Evolutionary conservation across 2,113 vertebrate species (phyloP).

Genomic region (Murina feae): DNA sequence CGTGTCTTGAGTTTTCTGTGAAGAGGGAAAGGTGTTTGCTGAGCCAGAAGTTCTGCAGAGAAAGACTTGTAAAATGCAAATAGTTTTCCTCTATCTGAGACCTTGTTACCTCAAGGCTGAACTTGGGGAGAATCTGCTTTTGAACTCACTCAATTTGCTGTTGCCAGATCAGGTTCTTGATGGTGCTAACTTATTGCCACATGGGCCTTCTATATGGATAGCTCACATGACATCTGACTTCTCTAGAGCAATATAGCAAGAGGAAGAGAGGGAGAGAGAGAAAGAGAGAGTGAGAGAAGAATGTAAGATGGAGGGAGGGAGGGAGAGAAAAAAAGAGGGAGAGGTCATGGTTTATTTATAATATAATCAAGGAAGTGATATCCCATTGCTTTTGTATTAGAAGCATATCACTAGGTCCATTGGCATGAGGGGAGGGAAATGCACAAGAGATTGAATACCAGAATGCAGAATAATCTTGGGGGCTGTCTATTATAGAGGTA

Average conservation of each 20-base stretch:
- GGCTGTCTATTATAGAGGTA: neutral
- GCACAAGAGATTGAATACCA: neutral
- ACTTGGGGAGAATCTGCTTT: neutral
- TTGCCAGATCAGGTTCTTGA: neutral
- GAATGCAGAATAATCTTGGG: neutral
- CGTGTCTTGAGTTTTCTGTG: slow-evolving; percentile 15
- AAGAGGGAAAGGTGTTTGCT: slow-evolving; percentile 4
- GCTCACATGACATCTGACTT: neutral
- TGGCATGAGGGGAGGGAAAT: neutral
- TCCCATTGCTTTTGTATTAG: neutral
- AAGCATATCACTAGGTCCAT: neutral
- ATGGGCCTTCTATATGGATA: neutral
- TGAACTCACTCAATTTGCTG: neutral
- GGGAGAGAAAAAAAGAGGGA: too few species aligned
- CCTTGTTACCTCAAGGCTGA: neutral
- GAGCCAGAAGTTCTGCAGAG: neutral
- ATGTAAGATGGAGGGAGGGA: too few species aligned
- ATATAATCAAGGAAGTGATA: neutral
- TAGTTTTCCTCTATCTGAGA: neutral
- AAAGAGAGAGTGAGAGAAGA: neutral
- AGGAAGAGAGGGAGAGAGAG: neutral
- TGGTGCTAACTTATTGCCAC: neutral
- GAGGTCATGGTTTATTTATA: neutral
- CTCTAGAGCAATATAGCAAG: neutral
- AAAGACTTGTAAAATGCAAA: neutral